Base-by-base conservation (phyloP, 2,113 vertebrate species). In the Archocentrus centrarchus region DNA sequence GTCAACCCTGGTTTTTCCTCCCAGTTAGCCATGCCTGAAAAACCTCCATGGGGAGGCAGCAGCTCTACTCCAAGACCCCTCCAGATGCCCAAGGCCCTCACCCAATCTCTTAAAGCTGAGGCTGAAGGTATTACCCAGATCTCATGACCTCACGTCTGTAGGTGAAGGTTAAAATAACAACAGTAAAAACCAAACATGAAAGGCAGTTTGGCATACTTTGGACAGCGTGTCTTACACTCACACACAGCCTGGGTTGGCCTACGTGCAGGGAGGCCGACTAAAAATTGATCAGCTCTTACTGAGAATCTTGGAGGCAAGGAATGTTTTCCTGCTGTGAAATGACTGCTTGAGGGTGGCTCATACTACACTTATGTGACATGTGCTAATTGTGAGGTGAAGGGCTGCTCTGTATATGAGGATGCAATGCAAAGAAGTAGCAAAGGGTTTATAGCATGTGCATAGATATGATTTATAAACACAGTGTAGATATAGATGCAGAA, bases 261-360 rank as follows among this genome's bases (percentile, higher is more conserved):
- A 85, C 85, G 87, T 85, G 80, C 82, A 70, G 55, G 61, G 53
- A 66, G 32, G 80, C 59, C 39, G 77, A 87, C 80, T 59, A 89
- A 91, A 83, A 85, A 91, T 81, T 89, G 53, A 91, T 78, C 53
- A 47, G 85, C 35, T 63, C 78, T 73, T 61, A 70, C 79, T 77
- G 2, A 61, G 84, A 82, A 11, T 47, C 47, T 73, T 35, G 47
- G 27, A 64, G 80, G 79, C 20, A 11, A 22, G 73, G 58, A 3
- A 39, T 22, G 70, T 39, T 14, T 44, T 59, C 61, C 83, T 5
- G 61, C 77, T 44, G 83, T 78, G 80, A 79, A n/a, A 39, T 0
- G 82, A 20, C 61, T 22, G 77, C 59, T 66, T 1, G 14, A 22
- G 61, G 50, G 5, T 6, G 27, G 47, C 18, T 14, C 61, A 53